Base-by-base conservation (phyloP, 2,113 vertebrate species). In the Larimichthys crocea region DNA sequence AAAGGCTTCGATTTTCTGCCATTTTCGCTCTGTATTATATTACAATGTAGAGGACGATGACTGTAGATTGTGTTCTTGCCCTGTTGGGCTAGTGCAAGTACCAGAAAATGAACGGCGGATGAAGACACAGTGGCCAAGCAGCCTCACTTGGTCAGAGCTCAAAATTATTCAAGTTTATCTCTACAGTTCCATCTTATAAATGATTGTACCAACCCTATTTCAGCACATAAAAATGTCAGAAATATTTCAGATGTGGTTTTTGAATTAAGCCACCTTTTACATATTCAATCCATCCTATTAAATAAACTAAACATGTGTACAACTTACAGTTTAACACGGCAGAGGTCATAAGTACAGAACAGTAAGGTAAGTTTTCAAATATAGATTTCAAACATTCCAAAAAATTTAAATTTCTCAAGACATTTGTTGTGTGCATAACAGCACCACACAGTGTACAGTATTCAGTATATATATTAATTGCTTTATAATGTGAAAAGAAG, bases 81-180 rank as follows among this genome's bases (percentile, higher is more conserved):
- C 64, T 16, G 22, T 59, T 53, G 44, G 80, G 29, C 40, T 70
- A 78, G 76, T 79, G 74, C 84, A 84, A 67, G 44, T 50, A 64
- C 31, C 50, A 40, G 29, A 74, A 10, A 20, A 53, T 61, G 4
- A 65, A 48, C 2, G 0, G 55, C 57, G n/a, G 60, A 72, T 56
- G 4, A 67, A 12, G 35, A 22, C 26, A 50, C 19, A 19, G 20
- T 12, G 49, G 50, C 29, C 17, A 24, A 50, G 26, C 15, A 10
- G 17, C 46, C 19, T 40, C 44, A 65, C 56, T 20, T 4, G 3
- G 24, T 68, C n/a, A 15, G 20, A 42, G 64, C 10, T 14, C 6
- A n/a, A 29, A 9, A 77, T 19, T 2, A 65, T 61, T 53, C 35
- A 60, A 40, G 50, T 63, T 59, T 5, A 44, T 60, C 17, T 3